Percentiles rank a stretch among this genome's conserved stretches.
phyloP scores from a whole-genome alignment of 2,888 invertebrate genomes.

The Xanthia togata region DNA sequence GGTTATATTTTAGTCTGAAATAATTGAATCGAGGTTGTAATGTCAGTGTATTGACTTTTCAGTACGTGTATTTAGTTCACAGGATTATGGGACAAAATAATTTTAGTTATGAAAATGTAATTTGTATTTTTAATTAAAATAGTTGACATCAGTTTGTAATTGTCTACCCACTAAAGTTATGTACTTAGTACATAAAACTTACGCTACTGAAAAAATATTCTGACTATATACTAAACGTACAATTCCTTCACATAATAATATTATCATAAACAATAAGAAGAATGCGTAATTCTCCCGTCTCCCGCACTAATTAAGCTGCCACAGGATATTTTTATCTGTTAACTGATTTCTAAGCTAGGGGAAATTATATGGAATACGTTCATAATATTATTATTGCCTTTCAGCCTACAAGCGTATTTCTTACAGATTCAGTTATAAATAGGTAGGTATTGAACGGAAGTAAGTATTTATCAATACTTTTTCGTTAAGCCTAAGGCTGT shows the following conservation, averaged over 20 bases:
- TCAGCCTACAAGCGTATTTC: not conserved
- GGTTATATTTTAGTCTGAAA: not conserved
- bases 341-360: not conserved
- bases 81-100: not conserved
- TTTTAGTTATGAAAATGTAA: not conserved
- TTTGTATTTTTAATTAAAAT: not conserved
- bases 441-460: conserved; percentile 15
- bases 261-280: not conserved
- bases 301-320: conserved; percentile 8
- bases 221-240: too few species aligned
- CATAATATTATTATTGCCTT: conserved; percentile 8
- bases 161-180: too few species aligned
- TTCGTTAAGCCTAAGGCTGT: not conserved
- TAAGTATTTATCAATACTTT: not conserved
- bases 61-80: not conserved
- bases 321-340: not conserved
- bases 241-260: not conserved
- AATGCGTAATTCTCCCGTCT: not conserved
- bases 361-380: not conserved
- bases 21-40: not conserved
- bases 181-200: not conserved
- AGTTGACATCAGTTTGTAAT: too few species aligned
- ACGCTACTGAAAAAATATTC: not conserved
- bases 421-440: not conserved
- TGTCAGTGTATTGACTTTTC: too few species aligned